A percentile compares a stretch with the other conserved stretches of the same genome.
These are phyloP conservation scores for Propithecus perrieri DNA, from an alignment of 2,797 vertebrate species.

Conservation along the genomic window DNA sequence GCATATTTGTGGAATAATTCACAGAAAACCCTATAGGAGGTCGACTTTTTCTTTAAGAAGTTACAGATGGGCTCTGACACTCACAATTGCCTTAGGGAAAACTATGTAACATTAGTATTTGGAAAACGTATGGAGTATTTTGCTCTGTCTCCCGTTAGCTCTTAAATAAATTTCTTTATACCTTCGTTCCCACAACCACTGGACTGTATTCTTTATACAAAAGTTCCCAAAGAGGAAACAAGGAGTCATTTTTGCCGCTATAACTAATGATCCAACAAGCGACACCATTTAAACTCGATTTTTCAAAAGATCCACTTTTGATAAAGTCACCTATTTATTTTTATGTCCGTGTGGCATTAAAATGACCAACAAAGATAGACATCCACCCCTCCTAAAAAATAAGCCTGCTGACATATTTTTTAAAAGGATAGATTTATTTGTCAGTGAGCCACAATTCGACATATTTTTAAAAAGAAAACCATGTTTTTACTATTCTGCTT, in stretches of 20 bases:
- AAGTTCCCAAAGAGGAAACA: background rate
- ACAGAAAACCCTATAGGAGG: no score
- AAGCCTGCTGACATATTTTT: background rate
- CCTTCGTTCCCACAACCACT: background rate
- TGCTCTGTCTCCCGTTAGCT: fast-evolving
- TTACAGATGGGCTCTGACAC: no score
- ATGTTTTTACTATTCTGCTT: fast-evolving
- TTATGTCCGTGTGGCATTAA: background rate
- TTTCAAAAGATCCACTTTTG: background rate
- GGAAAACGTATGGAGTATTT: no score
- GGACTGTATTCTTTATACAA: fast-evolving
- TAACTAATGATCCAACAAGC: background rate
- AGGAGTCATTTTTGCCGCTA: no score
- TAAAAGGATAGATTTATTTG: background rate
- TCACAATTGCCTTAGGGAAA: no score
- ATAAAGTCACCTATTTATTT: background rate
- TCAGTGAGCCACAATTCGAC: background rate
- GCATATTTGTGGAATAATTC: no score
- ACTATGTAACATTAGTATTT: no score
- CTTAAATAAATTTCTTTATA: background rate
- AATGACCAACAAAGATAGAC: background rate
- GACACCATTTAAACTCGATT: background rate
- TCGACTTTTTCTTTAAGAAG: no score
- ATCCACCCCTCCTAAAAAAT: background rate
- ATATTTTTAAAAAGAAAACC: background rate